These are phyloP conservation scores for Aptenodytes patagonicus DNA, from an alignment of 2,113 vertebrate genomes.

Conservation along the genomic window DNA sequence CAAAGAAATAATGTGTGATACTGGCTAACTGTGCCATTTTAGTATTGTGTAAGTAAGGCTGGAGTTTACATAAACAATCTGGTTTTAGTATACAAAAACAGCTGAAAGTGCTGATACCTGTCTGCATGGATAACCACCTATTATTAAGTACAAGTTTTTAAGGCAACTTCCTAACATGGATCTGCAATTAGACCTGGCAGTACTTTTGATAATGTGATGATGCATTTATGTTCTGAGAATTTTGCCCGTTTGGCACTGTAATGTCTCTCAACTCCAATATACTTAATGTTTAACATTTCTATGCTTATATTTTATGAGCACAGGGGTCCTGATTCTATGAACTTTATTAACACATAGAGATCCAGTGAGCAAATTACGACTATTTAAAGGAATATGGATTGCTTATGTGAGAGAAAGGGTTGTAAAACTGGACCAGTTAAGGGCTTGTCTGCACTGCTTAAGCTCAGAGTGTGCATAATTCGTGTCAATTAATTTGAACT, in stretches of 20 bases:
- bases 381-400: neutral
- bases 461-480: neutral
- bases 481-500: neutral
- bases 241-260: neutral
- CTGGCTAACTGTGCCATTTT: neutral
- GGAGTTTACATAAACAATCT: neutral
- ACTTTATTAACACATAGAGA: neutral
- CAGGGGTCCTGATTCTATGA: neutral
- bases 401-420: neutral
- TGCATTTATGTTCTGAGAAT: neutral
- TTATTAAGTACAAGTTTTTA: neutral
- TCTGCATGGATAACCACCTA: neutral
- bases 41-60: neutral
- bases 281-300: neutral
- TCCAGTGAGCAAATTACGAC: neutral
- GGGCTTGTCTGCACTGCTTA: neutral
- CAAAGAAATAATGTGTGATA: neutral
- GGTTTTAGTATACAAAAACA: neutral
- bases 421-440: neutral
- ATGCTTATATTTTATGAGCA: neutral
- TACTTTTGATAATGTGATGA: neutral
- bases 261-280: neutral
- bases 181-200: neutral
- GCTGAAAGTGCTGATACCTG: neutral
- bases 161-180: neutral